Evolutionary conservation across 2,797 vertebrate species (phyloP), one percentile per base, ranked within the genome.

Genomic region (Distichodus sexfasciatus): DNA sequence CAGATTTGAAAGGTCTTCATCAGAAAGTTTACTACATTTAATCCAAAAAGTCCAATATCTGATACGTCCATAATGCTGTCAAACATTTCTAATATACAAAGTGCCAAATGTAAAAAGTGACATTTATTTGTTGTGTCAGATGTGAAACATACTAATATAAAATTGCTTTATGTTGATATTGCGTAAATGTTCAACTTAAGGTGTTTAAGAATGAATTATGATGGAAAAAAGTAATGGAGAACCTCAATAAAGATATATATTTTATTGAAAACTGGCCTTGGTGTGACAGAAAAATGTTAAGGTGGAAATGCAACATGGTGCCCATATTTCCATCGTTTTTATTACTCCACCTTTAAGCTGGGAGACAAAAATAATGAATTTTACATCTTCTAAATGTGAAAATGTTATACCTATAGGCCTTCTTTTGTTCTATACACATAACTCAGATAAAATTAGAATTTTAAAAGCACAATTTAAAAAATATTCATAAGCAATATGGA

Each of bases 61-160:
- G 21, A 72, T 24, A 46, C 54, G 19, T 54, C 55, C 58, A 60
- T 23, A 57, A 67, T 40, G 44, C 57, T 43, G 29, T 73, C 46
- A 31, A 41, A 63, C 54, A 47, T 57, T 77, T 70, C 36, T 66
- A 24, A 55, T 69, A 57, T 62, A 51, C 50, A 72, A 80, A 69
- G 61, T 76, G 78, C 77, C 54, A 72, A 80, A 74, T 77, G 64
- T 63, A 68, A 66, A 70, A 71, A 63, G 55, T 46, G 62, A 55
- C 3, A 65, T 48, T 31, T 12, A 31, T 68, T 69, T 68, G 70
- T 79, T 50, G 48, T 74, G 71, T 66, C 70, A 48, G 3, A 48
- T 46, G 63, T 63, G 66, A 69, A 76, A 51, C 33, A 12, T 70
- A 29, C 29, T 44, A 53, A 47, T 66, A 38, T 69, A 43, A 44